Evolutionary conservation across 30 jellyfish, hydroid and myxozoan species (phyloP).

Genomic region (Chrysaora quinquecirrha): DNA sequence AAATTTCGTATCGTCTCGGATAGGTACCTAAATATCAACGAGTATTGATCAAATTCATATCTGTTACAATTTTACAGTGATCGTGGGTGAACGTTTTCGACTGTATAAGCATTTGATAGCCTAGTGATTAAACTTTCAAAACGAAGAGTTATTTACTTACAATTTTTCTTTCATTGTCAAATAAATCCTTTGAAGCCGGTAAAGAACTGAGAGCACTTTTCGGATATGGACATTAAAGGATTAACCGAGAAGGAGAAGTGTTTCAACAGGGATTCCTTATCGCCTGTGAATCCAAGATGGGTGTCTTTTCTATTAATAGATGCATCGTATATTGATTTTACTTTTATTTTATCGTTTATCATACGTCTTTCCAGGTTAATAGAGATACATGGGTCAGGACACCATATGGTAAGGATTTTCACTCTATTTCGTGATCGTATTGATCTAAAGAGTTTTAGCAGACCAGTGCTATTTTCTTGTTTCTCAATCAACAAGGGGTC

Average conservation of each 20-base stretch:
- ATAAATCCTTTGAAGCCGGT: slow-evolving; percentile 32
- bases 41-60: no score
- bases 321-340: neutral
- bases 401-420: slow-evolving; percentile 61
- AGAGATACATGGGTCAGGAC: slow-evolving; percentile 66
- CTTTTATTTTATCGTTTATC: neutral
- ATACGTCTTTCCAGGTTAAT: slow-evolving; percentile 35
- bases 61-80: no score
- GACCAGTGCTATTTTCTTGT: neutral
- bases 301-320: neutral
- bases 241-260: slow-evolving; percentile 17
- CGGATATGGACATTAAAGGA: slow-evolving; percentile 55
- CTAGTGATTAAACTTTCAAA: neutral
- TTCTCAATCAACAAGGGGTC: slow-evolving; percentile 2
- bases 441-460: neutral
- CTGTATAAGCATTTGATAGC: no score
- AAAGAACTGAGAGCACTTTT: slow-evolving; percentile 40
- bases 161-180: neutral
- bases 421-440: slow-evolving; percentile 7
- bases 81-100: no score
- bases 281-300: neutral
- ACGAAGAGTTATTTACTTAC: neutral
- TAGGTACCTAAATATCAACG: no score
- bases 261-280: neutral
- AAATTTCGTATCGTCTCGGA: no score